A percentile compares a stretch with the other conserved stretches of the same genome.
Conservation (phyloP, 1,140 invertebrate species). For the Drosophila trapezifrons region DNA sequence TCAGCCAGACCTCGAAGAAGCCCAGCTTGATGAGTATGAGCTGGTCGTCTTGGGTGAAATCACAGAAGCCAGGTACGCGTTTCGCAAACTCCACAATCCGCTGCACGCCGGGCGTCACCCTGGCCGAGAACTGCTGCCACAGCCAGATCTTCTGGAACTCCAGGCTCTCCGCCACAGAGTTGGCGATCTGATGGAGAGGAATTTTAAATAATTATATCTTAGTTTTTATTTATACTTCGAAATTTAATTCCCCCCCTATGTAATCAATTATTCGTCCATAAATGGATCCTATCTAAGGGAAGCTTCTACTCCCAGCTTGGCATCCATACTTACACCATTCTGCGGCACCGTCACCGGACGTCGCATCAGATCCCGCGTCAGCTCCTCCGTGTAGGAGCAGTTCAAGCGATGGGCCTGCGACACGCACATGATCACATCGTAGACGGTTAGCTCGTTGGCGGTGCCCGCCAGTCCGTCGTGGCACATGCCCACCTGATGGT, state of each 20-base stretch:
- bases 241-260: too few species aligned
- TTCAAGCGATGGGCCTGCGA: conserved; percentile 95
- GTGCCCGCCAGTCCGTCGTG: conserved; percentile 68
- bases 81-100: conserved; percentile 97
- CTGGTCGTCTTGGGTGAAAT: conserved; percentile 95
- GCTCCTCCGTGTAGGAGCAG: conserved; percentile 95
- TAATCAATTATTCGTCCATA: too few species aligned
- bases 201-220: background rate
- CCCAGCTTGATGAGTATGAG: conserved; percentile 97
- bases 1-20: conserved; percentile 98
- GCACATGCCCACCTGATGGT: conserved; percentile 70
- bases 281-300: too few species aligned
- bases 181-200: conserved; percentile 82
- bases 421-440: conserved; percentile 94
- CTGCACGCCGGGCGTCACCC: conserved; percentile 93
- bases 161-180: conserved; percentile 88
- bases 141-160: conserved; percentile 89
- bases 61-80: conserved; percentile 94
- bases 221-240: too few species aligned
- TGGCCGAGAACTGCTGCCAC: conserved; percentile 91
- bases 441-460: conserved; percentile 87
- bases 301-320: too few species aligned
- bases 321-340: conserved; percentile 80
- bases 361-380: conserved; percentile 89
- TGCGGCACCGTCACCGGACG: conserved; percentile 84